Percentiles rank a stretch among this genome's conserved stretches.
phyloP scores from a whole-genome alignment of 2,797 vertebrate species.

The Clarias laeviceps region DNA sequence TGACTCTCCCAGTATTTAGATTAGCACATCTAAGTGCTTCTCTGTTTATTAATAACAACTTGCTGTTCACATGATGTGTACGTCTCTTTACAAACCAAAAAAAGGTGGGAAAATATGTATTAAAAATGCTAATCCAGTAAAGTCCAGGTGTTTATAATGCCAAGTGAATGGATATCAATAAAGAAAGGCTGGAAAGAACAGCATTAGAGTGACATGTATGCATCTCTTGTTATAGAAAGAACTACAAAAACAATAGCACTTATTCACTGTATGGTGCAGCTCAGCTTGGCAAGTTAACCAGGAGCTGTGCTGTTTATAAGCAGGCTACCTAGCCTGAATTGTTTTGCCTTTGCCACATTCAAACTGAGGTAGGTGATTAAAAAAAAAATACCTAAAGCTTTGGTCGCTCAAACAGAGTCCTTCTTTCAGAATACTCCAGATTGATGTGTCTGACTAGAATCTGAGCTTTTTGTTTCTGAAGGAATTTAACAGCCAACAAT shows the following conservation, averaged over 20 bases:
- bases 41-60: background rate
- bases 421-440: background rate
- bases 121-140: background rate
- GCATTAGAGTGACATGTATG: background rate
- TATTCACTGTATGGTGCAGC: background rate
- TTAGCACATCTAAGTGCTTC: slow-evolving; percentile 1
- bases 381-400: background rate
- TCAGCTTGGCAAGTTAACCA: background rate
- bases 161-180: background rate
- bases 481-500: background rate
- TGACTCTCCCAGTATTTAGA: background rate
- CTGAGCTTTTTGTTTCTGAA: background rate
- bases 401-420: background rate
- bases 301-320: background rate
- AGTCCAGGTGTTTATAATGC: background rate
- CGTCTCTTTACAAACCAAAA: background rate
- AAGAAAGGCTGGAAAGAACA: background rate
- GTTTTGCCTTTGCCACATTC: too few species aligned
- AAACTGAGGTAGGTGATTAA: background rate
- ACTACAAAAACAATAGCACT: background rate
- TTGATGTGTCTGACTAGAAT: background rate
- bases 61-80: background rate
- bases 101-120: background rate
- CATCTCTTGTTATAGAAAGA: background rate
- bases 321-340: background rate